Percentiles rank a stretch among this genome's conserved stretches.
phyloP scores from a whole-genome alignment of 1,140 invertebrate species.

The Lepidurus arcticus region DNA sequence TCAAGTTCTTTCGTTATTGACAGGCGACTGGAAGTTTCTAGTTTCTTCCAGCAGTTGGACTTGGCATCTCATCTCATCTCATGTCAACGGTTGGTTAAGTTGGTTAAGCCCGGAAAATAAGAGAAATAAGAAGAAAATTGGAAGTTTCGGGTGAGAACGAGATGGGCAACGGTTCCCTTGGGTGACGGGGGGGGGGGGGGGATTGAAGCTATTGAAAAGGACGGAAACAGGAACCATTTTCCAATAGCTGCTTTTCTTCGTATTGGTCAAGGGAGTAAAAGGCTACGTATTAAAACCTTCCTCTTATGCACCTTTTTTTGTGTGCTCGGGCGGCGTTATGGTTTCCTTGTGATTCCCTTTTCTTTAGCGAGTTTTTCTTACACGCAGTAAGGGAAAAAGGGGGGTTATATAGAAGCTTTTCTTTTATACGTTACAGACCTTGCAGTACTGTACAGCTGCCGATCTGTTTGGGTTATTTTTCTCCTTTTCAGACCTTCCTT shows the following conservation, averaged over 20 bases:
- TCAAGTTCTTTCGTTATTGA: no score
- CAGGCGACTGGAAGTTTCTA: no score
- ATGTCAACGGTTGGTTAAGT: no score
- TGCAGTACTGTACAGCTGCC: no score
- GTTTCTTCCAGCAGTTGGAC: no score
- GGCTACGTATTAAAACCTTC: not conserved
- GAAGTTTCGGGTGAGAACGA: not conserved
- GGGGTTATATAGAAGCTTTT: not conserved
- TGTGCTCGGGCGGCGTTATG: not conserved
- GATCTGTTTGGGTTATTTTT: no score
- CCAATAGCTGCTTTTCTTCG: not conserved
- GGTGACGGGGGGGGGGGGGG: not conserved
- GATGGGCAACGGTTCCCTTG: not conserved
- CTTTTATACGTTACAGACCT: not conserved
- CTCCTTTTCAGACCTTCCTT: no score
- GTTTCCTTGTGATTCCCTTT: slow-evolving; percentile 11
- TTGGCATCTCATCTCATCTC: no score
- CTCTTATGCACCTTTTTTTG: slow-evolving; percentile 10
- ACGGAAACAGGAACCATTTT: slow-evolving; percentile 4
- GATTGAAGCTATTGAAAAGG: not conserved
- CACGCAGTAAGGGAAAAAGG: not conserved
- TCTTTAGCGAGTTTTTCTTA: not conserved
- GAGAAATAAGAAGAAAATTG: not conserved
- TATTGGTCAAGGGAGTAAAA: not conserved
- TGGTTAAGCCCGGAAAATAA: no score